Percentiles rank a stretch among this genome's conserved stretches.
Conservation (phyloP, 37 sponge, comb jelly and placozoan genomes). For the Corticium candelabrum region DNA sequence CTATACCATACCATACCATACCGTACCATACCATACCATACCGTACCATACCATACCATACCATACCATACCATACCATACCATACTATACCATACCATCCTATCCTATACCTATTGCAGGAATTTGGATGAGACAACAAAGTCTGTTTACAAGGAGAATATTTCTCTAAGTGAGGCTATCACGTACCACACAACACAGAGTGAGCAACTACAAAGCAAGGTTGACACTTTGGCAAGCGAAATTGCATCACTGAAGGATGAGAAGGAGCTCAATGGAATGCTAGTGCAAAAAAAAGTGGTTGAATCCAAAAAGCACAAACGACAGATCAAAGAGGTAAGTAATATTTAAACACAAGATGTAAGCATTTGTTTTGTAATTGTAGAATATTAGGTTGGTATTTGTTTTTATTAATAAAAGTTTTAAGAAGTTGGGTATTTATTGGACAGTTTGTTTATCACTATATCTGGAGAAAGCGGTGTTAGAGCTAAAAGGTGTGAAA, state of each 20-base stretch:
- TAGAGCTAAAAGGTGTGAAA: too few relatives aligned
- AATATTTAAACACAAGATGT: too few relatives aligned
- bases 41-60: too few relatives aligned
- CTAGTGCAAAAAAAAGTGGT: slow-evolving; percentile 36
- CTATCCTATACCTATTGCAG: slow-evolving; percentile 10
- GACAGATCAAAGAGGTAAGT: slow-evolving; percentile 33
- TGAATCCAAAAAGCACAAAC: slow-evolving; percentile 41
- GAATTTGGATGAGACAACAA: slow-evolving; percentile 77
- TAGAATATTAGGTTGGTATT: too few relatives aligned
- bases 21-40: neutral
- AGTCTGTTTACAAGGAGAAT: slow-evolving; percentile 75
- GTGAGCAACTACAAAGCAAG: slow-evolving; percentile 45
- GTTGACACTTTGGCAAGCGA: slow-evolving; percentile 9
- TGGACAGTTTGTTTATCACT: too few relatives aligned
- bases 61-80: too few relatives aligned
- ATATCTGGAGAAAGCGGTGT: too few relatives aligned
- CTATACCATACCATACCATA: too few relatives aligned
- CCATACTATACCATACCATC: too few relatives aligned
- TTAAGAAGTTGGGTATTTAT: too few relatives aligned
- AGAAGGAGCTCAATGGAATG: slow-evolving; percentile 19
- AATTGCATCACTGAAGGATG: slow-evolving; percentile 8
- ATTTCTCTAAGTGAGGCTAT: slow-evolving; percentile 71
- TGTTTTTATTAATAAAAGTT: too few relatives aligned
- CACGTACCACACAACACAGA: slow-evolving; percentile 60
- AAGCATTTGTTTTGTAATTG: too few relatives aligned